Conservation (phyloP, 2,113 vertebrate genomes). For the Nothobranchius furzeri region DNA sequence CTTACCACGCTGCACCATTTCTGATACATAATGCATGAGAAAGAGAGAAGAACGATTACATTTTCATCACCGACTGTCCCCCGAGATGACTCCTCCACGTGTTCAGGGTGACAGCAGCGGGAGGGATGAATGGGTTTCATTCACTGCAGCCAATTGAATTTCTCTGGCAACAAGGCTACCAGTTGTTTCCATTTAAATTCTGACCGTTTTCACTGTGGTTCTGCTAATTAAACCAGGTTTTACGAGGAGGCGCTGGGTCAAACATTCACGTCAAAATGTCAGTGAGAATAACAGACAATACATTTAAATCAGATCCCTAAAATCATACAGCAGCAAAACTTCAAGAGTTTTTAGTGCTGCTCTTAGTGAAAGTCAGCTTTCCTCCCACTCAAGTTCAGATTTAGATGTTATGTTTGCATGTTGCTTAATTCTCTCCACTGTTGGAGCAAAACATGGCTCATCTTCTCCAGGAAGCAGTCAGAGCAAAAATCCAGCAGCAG, state of each 20-base stretch:
- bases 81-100: slow-evolving; percentile 20
- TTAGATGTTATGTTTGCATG: no score
- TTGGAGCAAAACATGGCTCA: no score
- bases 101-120: slow-evolving; percentile 11
- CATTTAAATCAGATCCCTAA: neutral
- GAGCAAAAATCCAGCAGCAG: no score
- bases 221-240: slow-evolving; percentile 8
- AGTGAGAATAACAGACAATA: neutral
- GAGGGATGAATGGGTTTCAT: slow-evolving; percentile 23
- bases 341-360: no score
- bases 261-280: neutral
- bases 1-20: slow-evolving; percentile 13
- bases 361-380: no score
- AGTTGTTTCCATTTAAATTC: slow-evolving; percentile 7
- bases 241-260: neutral
- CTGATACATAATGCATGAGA: slow-evolving; percentile 46
- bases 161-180: slow-evolving; percentile 12
- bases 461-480: no score
- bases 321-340: neutral
- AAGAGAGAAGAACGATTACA: slow-evolving; percentile 10
- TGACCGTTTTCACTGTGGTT: slow-evolving; percentile 2
- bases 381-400: no score
- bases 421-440: no score
- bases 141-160: no score
- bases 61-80: slow-evolving; percentile 36